These are phyloP conservation scores for Musca vetustissima DNA, from an alignment of 1,140 invertebrate genomes.

Conservation along the genomic window DNA sequence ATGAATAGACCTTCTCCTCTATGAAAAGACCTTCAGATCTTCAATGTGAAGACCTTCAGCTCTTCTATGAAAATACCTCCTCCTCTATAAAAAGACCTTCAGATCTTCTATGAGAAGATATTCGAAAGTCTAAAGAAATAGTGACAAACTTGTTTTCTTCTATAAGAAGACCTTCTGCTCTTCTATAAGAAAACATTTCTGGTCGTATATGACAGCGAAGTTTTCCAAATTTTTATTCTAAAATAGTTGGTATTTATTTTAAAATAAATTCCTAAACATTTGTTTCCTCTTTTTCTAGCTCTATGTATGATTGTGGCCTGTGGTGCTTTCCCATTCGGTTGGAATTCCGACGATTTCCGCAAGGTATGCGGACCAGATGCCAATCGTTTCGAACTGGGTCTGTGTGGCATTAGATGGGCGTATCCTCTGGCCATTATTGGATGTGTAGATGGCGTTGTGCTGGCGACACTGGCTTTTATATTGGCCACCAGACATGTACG, in stretches of 20 bases:
- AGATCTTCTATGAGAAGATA: too few relatives aligned
- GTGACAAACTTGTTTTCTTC: too few relatives aligned
- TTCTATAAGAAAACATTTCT: background rate
- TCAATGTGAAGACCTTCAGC: too few relatives aligned
- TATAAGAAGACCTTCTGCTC: too few relatives aligned
- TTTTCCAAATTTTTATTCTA: background rate
- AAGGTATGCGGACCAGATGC: slow-evolving; percentile 84
- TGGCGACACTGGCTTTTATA: slow-evolving; percentile 91
- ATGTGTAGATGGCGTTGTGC: slow-evolving; percentile 85
- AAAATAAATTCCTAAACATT: background rate
- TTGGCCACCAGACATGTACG: slow-evolving; percentile 85
- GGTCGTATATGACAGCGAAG: too few relatives aligned
- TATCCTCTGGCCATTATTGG: slow-evolving; percentile 91
- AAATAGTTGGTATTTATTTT: background rate
- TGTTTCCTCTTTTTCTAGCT: slow-evolving; percentile 59
- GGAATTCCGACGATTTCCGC: slow-evolving; percentile 80
- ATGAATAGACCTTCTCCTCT: too few relatives aligned
- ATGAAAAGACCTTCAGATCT: too few relatives aligned
- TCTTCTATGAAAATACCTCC: too few relatives aligned
- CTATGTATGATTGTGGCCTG: slow-evolving; percentile 81
- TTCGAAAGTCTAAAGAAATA: too few relatives aligned
- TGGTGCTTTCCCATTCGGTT: slow-evolving; percentile 89
- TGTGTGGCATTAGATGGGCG: slow-evolving; percentile 92
- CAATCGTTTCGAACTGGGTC: slow-evolving; percentile 72
- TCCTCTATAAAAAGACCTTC: too few relatives aligned